Percentiles rank a stretch among this genome's conserved stretches.
Conservation (phyloP, 2,797 vertebrate genomes). For the Kryptopterus vitreolus region DNA sequence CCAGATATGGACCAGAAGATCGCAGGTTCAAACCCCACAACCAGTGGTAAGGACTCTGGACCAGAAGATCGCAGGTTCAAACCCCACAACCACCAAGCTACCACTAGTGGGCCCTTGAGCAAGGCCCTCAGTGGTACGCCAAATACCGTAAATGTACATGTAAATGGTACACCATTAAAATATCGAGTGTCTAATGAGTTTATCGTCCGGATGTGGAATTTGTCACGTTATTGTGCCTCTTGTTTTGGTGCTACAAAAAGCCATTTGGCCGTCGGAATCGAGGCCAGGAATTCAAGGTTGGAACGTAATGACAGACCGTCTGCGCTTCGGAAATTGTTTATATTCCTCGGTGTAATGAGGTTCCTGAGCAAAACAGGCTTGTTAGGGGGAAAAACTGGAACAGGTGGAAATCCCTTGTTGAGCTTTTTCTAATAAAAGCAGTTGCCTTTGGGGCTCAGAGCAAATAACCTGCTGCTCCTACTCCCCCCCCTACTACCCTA, state of each 20-base stretch:
- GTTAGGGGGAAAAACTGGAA: not conserved
- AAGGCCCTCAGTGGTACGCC: no score
- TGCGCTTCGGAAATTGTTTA: slow-evolving; percentile 19
- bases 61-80: no score
- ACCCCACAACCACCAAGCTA: no score
- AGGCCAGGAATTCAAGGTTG: slow-evolving; percentile 18
- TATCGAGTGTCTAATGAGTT: not conserved
- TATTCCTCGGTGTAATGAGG: slow-evolving; percentile 8
- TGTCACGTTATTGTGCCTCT: no score
- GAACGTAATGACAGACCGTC: slow-evolving; percentile 16
- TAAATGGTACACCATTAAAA: no score
- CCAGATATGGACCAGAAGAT: no score
- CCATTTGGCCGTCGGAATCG: not conserved
- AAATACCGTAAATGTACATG: no score
- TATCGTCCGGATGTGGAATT: not conserved
- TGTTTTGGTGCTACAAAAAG: not conserved
- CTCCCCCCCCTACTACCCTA: no score
- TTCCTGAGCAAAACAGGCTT: not conserved
- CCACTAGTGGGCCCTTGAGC: no score
- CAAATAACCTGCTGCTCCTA: not conserved
- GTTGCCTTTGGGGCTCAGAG: not conserved
- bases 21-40: no score
- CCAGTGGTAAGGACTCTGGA: no score
- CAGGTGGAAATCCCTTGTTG: not conserved
- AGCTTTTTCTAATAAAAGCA: not conserved